A percentile compares a stretch with the other conserved stretches of the same genome.
phyloP scores from a whole-genome alignment of 2,888 invertebrate species.

The Apoderus coryli region DNA sequence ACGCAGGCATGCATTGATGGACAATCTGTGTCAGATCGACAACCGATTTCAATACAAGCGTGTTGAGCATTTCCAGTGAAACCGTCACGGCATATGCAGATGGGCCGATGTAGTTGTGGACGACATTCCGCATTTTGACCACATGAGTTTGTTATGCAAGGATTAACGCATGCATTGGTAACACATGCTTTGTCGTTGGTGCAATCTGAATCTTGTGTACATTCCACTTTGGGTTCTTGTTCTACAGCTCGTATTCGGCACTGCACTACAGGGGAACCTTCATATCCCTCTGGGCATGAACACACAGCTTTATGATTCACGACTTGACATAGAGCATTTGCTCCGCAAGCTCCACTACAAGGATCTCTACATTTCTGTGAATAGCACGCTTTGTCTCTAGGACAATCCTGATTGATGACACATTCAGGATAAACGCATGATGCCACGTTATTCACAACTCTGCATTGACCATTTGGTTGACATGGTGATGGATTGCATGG shows the following conservation, averaged over 20 bases:
- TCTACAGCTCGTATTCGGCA: conserved; percentile 41
- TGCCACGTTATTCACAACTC: conserved; percentile 51
- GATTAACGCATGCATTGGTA: conserved; percentile 56
- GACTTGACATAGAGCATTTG: conserved; percentile 66
- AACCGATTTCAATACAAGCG: conserved; percentile 68
- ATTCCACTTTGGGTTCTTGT: conserved; percentile 52
- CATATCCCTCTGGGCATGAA: conserved; percentile 63
- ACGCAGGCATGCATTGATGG: conserved; percentile 69
- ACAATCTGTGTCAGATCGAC: conserved; percentile 74
- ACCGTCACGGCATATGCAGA: conserved; percentile 69
- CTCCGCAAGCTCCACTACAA: conserved; percentile 66
- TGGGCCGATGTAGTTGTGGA: conserved; percentile 63
- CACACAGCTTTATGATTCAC: conserved; percentile 73
- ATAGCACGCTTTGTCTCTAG: conserved; percentile 64
- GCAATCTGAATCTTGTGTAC: conserved; percentile 62
- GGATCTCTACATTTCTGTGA: conserved; percentile 75
- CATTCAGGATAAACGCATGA: conserved; percentile 77
- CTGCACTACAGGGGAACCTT: conserved; percentile 62
- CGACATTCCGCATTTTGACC: conserved; percentile 67
- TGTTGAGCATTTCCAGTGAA: conserved; percentile 72
- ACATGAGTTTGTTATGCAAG: conserved; percentile 56
- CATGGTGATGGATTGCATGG: conserved; percentile 81
- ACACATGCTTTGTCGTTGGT: conserved; percentile 71
- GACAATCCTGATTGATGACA: conserved; percentile 76
- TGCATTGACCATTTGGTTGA: conserved; percentile 67